Evolutionary conservation across 2,888 invertebrate genomes (phyloP), one percentile per base, ranked within the genome.

Genomic region (Xanthorhoe spadicearia): DNA sequence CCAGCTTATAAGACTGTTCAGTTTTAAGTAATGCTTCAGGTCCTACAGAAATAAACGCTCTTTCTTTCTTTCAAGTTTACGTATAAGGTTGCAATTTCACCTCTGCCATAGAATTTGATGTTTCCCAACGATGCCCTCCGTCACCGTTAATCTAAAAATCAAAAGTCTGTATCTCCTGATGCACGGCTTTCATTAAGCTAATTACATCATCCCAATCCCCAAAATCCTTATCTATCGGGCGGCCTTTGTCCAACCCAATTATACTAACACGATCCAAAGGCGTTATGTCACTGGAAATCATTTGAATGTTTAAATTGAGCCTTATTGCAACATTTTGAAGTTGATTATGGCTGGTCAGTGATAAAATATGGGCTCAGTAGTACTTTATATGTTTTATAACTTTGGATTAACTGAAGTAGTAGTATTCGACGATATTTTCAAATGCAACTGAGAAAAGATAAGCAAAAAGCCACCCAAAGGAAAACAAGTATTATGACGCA

Each of bases 121-220:
- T 38, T 19, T 8, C 18, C 17, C 7, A 32, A 18, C 48, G 15
- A 18, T 50, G 6, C 10, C 2, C 23, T 48, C 15, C 23, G 8
- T 8, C 9, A 38, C 35, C 10, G 10, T 2, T 38, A 9, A 38
- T 38, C 8, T 13, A 2, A 43, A 63, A 63, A 68, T 69, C 61
- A 67, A 57, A 66, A 69, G 69, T 75, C 74, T 74, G 75, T 75
- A 76, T 76, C 77, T 38, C 56, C 74, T 64, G 69, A 75, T 77
- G 77, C 74, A 70, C 73, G 72, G 72, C 77, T 77, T 83, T 87
- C 84, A 87, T 88, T 88, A 83, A 83, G 81, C 81, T 88, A 87
- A 88, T 87, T 88, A 87, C 77, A 77, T 74, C 78, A 76, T 79
- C 81, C 81, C 77, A 80, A 79, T 76, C 78, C 69, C 70, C 75